Evolutionary conservation across 2,888 invertebrate genomes (phyloP), one percentile per base, ranked within the genome.

Genomic region (Pristionchus maxplancki): DNA sequence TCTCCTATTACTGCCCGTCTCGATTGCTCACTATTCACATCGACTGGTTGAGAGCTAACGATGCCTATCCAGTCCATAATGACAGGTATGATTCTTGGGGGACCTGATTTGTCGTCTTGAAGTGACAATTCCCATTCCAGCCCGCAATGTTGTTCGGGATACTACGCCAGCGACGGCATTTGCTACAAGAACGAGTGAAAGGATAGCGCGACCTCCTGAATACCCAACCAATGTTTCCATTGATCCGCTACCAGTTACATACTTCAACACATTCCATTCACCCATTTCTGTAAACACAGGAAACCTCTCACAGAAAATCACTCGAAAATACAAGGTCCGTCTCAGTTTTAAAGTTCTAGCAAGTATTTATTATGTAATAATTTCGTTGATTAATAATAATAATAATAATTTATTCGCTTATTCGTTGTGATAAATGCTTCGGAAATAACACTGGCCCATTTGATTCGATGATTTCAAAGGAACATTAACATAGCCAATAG

Each of bases 1-100:
- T 94, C 91, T 91, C 92, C 50, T 94, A 94, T 90, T 91, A 93
- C 82, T 94, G 94, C 89, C 94, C 94, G 31, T 93, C 93, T 4
- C 90, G 90, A 71, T 89, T 93, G n/a, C 91, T 94, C 64, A 94
- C 94, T 0, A 94, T 94, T 67, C 91, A 93, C 53, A 91, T 93
- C 87, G 93, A 93, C 82, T 92, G 91, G 89, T 90, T 91, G 50
- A 88, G 81, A n/a, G 89, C 90, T n/a, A 34, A 44, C 5, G 87
- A 90, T 62, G 24, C 20, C 24, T 24, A 28, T 2, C 86, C 71
- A 1, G 50, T 15, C 6, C 86, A 86, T 48, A 44, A 86, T 50
- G 86, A 86, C 86, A 86, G 86, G 86, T 86, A n/a, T n/a, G n/a
- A n/a, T n/a, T n/a, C n/a, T n/a, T n/a, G n/a, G n/a, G n/a, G n/a